These are phyloP conservation scores for Phycodurus eques DNA, from an alignment of 2,113 vertebrate species.

Conservation along the genomic window DNA sequence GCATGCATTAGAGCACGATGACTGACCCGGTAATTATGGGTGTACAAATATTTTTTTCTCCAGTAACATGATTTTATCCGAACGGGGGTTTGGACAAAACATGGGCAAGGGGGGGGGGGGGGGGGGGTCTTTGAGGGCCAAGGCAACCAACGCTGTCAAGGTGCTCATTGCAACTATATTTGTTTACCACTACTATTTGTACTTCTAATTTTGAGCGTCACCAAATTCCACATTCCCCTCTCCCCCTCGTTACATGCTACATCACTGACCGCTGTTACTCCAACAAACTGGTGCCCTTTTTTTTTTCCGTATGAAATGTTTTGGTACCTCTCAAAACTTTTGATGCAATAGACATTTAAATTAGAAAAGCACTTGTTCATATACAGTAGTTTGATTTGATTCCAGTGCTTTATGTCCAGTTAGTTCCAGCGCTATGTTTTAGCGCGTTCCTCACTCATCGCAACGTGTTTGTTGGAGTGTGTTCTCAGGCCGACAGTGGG, in stretches of 20 bases:
- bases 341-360: no score
- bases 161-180: not conserved
- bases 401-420: slow-evolving; percentile 45
- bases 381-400: slow-evolving; percentile 2
- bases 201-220: not conserved
- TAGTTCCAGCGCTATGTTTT: slow-evolving; percentile 54
- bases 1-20: slow-evolving; percentile 11
- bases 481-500: slow-evolving; percentile 65
- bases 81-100: slow-evolving; percentile 15
- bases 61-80: not conserved
- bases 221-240: not conserved
- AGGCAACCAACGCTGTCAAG: not conserved
- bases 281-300: not conserved
- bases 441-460: slow-evolving; percentile 36
- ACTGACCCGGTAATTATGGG: slow-evolving; percentile 16
- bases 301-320: no score
- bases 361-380: not conserved
- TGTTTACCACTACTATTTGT: not conserved
- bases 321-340: no score
- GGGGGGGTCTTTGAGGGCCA: no score
- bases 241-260: not conserved
- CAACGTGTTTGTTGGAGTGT: slow-evolving; percentile 57
- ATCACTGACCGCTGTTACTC: not conserved
- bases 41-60: slow-evolving; percentile 12
- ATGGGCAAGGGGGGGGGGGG: not conserved